Base-by-base conservation (phyloP, 2,888 invertebrate genomes). In the Torymus aiolomorphi region DNA sequence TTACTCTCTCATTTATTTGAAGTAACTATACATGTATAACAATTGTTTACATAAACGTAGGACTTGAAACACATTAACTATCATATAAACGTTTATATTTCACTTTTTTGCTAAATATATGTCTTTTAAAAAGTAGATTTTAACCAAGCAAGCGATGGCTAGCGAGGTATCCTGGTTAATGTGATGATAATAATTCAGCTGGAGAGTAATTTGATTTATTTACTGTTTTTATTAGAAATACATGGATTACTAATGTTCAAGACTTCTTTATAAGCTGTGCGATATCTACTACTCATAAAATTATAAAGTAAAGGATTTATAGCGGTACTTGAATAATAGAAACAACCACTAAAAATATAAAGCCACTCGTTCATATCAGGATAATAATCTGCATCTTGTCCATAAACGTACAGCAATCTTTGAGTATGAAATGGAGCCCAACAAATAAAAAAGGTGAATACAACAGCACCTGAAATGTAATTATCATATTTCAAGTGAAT, bases 401-500 rank as follows among this genome's bases (percentile, higher is more conserved):
- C 95, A 89, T 97, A 95, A 84, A 96, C 93, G 88, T 95, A 96
- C 90, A 97, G 94, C 74, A 98, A 92, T 8, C 98, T 92, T 91
- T 98, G 98, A 82, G 96, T 94, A 91, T 98, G 98, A 92, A 98
- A 98, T 49, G 98, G 98, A 0, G 97, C 97, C 98, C 98, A 98
- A 91, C 98, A 97, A 13, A 97, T 92, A 92, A 98, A 98, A 92
- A 98, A 98, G 52, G 96, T 95, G 10, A 97, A 92, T 74, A 98
- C 98, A 24, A 98, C 98, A 2, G 97, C 97, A 84, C 96, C 98
- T 98, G 92, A 14, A 92, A 92, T 3, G 76, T 59, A n/a, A 31
- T 5, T 20, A 57, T 63, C 20, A 2, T 59, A 49, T 14, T 70
- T 54, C 18, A 57, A 5, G n/a, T 49, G 52, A 57, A 57, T 57